Percentiles rank a stretch among this genome's conserved stretches.
These are phyloP conservation scores for Paradoxurus hermaphroditus DNA, from an alignment of 2,113 vertebrate genomes.

Conservation along the genomic window DNA sequence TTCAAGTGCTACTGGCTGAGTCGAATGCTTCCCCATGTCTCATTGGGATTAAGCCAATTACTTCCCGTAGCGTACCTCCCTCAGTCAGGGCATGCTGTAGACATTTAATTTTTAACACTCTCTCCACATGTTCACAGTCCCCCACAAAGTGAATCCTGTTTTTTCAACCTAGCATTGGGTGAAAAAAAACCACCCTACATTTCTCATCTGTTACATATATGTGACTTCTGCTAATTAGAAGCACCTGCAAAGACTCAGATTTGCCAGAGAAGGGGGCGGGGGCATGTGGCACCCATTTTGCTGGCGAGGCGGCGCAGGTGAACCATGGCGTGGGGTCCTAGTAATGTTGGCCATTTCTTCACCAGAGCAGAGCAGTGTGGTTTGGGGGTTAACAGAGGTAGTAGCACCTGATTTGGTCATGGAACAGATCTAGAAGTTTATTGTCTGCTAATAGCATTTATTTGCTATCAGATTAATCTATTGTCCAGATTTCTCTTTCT, in stretches of 20 bases:
- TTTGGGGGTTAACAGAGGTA: not conserved
- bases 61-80: not conserved
- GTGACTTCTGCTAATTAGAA: not conserved
- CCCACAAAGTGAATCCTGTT: not conserved
- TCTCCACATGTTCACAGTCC: not conserved
- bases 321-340: not conserved
- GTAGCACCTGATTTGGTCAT: rapidly evolving
- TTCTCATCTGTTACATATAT: not conserved
- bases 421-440: not conserved
- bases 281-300: not conserved
- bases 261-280: not conserved
- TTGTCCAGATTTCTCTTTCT: not conserved
- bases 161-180: not conserved
- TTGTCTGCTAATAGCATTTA: not conserved
- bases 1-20: not conserved
- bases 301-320: not conserved
- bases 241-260: not conserved
- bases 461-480: not conserved
- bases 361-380: not conserved
- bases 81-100: not conserved
- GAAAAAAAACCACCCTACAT: rapidly evolving
- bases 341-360: not conserved
- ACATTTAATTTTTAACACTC: not conserved
- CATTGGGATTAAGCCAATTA: not conserved
- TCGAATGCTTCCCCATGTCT: not conserved